phyloP scores from a whole-genome alignment of 2,797 vertebrate genomes.

The Manis javanica region DNA sequence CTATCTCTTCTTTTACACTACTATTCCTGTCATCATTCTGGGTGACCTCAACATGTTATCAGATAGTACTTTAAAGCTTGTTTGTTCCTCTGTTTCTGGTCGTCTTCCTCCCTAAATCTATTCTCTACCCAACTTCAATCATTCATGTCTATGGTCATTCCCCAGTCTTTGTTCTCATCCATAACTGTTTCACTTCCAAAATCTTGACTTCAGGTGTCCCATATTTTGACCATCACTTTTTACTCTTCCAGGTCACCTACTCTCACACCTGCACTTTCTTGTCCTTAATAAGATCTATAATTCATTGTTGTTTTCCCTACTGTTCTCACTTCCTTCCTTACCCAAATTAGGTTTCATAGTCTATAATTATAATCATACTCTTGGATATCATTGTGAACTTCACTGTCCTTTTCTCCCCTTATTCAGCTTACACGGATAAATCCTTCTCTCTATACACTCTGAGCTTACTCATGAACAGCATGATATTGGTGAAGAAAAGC shows the following conservation, averaged over 20 bases:
- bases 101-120: too few species aligned
- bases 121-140: not conserved
- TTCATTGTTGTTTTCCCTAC: not conserved
- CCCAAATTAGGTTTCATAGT: not conserved
- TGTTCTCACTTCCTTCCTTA: not conserved
- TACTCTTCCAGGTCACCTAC: not conserved
- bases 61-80: not conserved
- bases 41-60: not conserved
- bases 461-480: not conserved
- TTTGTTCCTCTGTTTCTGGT: not conserved
- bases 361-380: not conserved
- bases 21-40: not conserved
- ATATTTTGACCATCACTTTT: not conserved
- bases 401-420: not conserved
- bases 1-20: not conserved
- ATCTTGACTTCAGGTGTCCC: not conserved
- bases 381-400: not conserved
- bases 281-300: not conserved
- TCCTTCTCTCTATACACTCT: not conserved
- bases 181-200: not conserved
- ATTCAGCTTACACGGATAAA: not conserved
- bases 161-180: not conserved
- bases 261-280: not conserved
- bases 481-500: not conserved
- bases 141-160: not conserved